These are phyloP conservation scores for Polypterus senegalus DNA, from an alignment of 2,113 vertebrate genomes.

Conservation along the genomic window DNA sequence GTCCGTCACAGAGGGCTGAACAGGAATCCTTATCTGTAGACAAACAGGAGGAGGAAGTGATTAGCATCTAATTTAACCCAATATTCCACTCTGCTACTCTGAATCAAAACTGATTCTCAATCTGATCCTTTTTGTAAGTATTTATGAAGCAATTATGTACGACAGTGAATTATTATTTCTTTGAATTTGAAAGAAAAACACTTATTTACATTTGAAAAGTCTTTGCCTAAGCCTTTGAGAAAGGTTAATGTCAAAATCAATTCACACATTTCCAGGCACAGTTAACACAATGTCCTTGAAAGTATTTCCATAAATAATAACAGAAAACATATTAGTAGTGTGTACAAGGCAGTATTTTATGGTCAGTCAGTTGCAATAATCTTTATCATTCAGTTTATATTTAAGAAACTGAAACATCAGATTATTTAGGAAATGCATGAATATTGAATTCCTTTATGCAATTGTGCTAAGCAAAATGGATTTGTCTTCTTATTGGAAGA, in stretches of 20 bases:
- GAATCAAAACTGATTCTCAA: conserved; percentile 27
- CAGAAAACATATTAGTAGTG: neutral
- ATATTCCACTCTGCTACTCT: conserved; percentile 34
- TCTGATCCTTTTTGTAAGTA: conserved; percentile 34
- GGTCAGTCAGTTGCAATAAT: too few species aligned
- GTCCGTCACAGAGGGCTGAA: conserved; percentile 25
- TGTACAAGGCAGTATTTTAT: too few species aligned
- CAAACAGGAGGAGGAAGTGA: conserved; percentile 51
- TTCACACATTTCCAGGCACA: conserved; percentile 19
- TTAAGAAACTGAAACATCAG: too few species aligned
- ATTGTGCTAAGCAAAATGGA: too few species aligned
- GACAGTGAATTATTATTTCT: conserved; percentile 16
- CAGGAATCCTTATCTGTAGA: conserved; percentile 45
- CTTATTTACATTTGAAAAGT: conserved; percentile 59
- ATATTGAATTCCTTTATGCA: too few species aligned
- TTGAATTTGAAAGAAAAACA: conserved; percentile 38
- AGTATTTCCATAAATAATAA: conserved; percentile 1
- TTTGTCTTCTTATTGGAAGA: too few species aligned
- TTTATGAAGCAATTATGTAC: conserved; percentile 46
- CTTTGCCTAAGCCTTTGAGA: conserved; percentile 19
- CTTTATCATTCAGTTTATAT: too few species aligned
- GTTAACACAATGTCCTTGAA: conserved; percentile 1
- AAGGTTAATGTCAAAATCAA: conserved; percentile 34
- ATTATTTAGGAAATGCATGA: too few species aligned
- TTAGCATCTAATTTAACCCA: conserved; percentile 61